Evolutionary conservation across 1,140 invertebrate species (phyloP).

Genomic region (Lepidurus couesii): DNA sequence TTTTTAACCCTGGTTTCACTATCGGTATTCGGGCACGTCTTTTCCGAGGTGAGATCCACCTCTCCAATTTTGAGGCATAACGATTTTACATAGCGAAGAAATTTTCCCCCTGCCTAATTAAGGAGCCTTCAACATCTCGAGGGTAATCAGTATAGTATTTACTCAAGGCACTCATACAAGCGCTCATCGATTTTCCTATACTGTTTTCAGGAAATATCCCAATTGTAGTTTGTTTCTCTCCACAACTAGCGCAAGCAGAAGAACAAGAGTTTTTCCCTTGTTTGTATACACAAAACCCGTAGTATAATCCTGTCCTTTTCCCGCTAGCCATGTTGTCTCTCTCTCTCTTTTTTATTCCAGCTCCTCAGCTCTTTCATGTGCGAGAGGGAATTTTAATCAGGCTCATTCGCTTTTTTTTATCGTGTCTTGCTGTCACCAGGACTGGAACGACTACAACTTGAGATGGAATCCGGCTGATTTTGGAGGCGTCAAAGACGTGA

Average conservation of each 20-base stretch:
- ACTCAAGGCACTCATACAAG: not conserved
- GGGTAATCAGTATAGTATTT: slow-evolving; percentile 16
- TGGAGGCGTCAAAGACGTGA: slow-evolving; percentile 83
- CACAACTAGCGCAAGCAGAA: not conserved
- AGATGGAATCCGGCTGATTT: slow-evolving; percentile 92
- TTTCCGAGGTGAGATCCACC: too few relatives aligned
- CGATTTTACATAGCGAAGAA: too few relatives aligned
- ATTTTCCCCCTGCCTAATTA: not conserved
- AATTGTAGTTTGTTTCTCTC: too few relatives aligned
- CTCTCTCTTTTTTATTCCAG: slow-evolving; percentile 20
- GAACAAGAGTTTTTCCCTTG: slow-evolving; percentile 7
- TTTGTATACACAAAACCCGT: not conserved
- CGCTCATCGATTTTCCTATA: not conserved
- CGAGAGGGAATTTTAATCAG: slow-evolving; percentile 17
- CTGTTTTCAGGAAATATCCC: not conserved
- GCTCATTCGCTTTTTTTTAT: slow-evolving; percentile 31
- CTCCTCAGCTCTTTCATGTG: slow-evolving; percentile 25
- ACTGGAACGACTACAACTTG: slow-evolving; percentile 96
- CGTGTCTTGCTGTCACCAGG: slow-evolving; percentile 54
- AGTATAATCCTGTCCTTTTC: not conserved
- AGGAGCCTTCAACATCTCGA: not conserved
- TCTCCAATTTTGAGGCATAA: too few relatives aligned
- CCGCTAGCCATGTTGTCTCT: slow-evolving; percentile 21
- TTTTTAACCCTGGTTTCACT: too few relatives aligned
- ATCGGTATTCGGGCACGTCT: too few relatives aligned